Evolutionary conservation across 2,113 vertebrate genomes (phyloP).

Genomic region (Megaleporinus macrocephalus): DNA sequence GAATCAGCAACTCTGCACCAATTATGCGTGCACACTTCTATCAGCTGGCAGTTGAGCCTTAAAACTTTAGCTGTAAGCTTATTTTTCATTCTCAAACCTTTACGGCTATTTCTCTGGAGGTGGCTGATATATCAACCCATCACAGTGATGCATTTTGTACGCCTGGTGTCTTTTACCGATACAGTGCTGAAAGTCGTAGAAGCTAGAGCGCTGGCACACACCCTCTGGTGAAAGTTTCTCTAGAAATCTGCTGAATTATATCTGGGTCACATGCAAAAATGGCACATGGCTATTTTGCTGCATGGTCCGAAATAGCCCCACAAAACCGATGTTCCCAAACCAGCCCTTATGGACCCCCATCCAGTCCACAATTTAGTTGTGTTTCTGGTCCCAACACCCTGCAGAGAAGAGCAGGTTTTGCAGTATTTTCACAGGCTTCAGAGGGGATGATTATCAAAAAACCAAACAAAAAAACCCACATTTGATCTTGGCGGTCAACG

Average conservation of each 20-base stretch:
- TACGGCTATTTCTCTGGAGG: background rate
- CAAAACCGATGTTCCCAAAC: background rate
- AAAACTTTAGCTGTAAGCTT: background rate
- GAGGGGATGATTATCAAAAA: background rate
- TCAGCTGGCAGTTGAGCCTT: background rate
- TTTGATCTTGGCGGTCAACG: constrained; percentile 7
- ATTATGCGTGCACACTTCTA: background rate
- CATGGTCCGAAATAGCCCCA: background rate
- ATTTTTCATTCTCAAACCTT: too few relatives aligned
- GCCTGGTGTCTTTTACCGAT: too few relatives aligned
- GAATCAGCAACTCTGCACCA: background rate
- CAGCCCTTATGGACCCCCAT: background rate
- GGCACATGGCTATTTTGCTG: background rate
- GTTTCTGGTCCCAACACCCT: background rate
- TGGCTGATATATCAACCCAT: background rate
- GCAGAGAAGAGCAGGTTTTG: background rate
- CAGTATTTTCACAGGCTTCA: background rate
- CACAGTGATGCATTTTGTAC: too few relatives aligned
- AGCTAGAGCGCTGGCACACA: too few relatives aligned
- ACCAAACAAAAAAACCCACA: background rate
- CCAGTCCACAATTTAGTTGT: background rate
- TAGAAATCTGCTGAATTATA: background rate
- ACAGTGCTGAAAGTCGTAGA: too few relatives aligned
- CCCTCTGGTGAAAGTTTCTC: background rate
- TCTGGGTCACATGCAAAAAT: background rate